These are phyloP conservation scores for Abrostola tripartita DNA, from an alignment of 2,888 invertebrate genomes.

Conservation along the genomic window DNA sequence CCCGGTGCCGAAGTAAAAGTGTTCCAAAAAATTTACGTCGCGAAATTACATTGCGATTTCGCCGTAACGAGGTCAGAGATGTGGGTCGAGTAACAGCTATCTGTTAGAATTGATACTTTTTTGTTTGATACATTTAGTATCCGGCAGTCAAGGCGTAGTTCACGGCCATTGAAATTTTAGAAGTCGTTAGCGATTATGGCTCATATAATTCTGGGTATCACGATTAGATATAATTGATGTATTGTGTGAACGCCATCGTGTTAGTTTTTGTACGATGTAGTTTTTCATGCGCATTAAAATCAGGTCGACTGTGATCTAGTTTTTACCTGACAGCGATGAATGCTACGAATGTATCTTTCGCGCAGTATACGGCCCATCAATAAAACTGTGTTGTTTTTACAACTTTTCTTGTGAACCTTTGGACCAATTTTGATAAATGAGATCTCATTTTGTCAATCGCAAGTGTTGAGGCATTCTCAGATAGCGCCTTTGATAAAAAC, in stretches of 20 bases:
- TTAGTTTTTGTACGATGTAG: slow-evolving; percentile 30
- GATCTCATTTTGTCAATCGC: neutral
- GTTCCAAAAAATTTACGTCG: slow-evolving; percentile 86
- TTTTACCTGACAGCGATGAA: slow-evolving; percentile 16
- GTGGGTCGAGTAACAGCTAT: slow-evolving; percentile 87
- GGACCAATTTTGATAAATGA: neutral
- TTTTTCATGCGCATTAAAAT: slow-evolving; percentile 32
- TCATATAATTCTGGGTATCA: slow-evolving; percentile 53
- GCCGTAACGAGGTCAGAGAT: slow-evolving; percentile 84
- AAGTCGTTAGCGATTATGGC: slow-evolving; percentile 57
- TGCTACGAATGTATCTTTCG: slow-evolving; percentile 14
- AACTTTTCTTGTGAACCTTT: slow-evolving; percentile 11
- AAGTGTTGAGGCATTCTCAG: neutral
- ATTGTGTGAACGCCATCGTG: slow-evolving; percentile 50
- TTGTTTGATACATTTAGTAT: slow-evolving; percentile 74
- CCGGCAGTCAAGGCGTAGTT: slow-evolving; percentile 72
- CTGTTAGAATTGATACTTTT: slow-evolving; percentile 77
- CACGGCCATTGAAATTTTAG: slow-evolving; percentile 73
- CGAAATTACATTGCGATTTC: slow-evolving; percentile 88
- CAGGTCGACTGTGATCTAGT: slow-evolving; percentile 26
- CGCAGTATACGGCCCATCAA: neutral
- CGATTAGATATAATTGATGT: slow-evolving; percentile 56
- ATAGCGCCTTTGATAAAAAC: neutral
- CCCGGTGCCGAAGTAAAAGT: slow-evolving; percentile 86
- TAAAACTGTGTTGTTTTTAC: slow-evolving; percentile 1